phyloP scores from a whole-genome alignment of 2,888 invertebrate species.

The Lycia hirtaria region DNA sequence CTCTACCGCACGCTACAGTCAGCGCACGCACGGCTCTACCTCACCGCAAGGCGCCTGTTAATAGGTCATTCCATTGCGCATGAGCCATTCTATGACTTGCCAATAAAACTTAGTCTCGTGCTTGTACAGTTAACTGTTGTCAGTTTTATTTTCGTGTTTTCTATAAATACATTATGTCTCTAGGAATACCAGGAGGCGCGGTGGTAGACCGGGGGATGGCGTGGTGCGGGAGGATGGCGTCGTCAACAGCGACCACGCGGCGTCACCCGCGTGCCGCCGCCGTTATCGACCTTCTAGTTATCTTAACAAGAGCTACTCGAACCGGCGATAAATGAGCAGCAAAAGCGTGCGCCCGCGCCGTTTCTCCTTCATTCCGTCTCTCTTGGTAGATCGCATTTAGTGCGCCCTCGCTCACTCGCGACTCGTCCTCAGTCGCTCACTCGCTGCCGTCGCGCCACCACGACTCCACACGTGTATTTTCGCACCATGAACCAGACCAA shows the following conservation, averaged over 20 bases:
- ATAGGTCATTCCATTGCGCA: conserved; percentile 32
- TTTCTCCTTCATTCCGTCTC: conserved; percentile 76
- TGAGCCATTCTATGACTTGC: conserved; percentile 37
- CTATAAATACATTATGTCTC: conserved; percentile 77
- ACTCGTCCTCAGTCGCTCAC: conserved; percentile 69
- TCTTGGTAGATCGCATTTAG: conserved; percentile 68
- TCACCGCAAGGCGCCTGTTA: conserved; percentile 15
- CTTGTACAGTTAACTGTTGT: conserved; percentile 67
- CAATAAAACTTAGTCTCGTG: conserved; percentile 54
- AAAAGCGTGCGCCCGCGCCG: conserved; percentile 84
- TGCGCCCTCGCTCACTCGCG: conserved; percentile 64
- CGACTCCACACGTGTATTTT: conserved; percentile 69
- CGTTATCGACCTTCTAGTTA: conserved; percentile 78
- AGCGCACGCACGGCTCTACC: too few relatives aligned
- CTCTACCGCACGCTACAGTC: neutral
- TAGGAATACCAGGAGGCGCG: conserved; percentile 58
- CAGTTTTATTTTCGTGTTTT: conserved; percentile 71
- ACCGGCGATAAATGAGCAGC: conserved; percentile 78
- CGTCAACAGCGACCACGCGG: conserved; percentile 50
- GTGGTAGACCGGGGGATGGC: conserved; percentile 40
- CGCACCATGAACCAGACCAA: conserved; percentile 81
- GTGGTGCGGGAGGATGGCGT: conserved; percentile 43
- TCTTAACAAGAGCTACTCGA: conserved; percentile 75
- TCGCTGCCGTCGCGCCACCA: conserved; percentile 75
- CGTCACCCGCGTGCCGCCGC: conserved; percentile 52